A percentile compares a stretch with the other conserved stretches of the same genome.
Evolutionary conservation across 2,888 invertebrate genomes (phyloP).

Genomic region (Aphodius sticticus): DNA sequence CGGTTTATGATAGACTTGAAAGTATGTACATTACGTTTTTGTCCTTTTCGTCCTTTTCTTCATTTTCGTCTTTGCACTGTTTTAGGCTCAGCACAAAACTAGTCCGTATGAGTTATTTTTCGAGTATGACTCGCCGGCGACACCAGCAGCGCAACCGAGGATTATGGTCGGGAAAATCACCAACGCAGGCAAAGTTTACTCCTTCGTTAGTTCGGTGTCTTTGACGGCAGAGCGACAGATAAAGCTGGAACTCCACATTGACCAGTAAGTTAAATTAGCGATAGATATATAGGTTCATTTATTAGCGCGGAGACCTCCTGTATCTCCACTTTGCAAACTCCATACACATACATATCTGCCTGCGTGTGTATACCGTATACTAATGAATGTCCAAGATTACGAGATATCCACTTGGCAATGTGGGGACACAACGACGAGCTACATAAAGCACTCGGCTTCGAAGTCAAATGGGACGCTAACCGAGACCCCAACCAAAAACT

Average conservation of each 20-base stretch:
- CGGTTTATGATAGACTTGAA: slow-evolving; percentile 73
- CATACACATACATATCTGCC: background rate
- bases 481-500: slow-evolving; percentile 81
- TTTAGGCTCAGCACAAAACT: slow-evolving; percentile 60
- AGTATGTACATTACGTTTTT: slow-evolving; percentile 55
- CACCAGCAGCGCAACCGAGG: slow-evolving; percentile 61
- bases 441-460: slow-evolving; percentile 73
- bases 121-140: slow-evolving; percentile 60
- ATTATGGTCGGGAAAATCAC: slow-evolving; percentile 65
- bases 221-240: slow-evolving; percentile 72
- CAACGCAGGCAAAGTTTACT: slow-evolving; percentile 73
- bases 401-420: slow-evolving; percentile 76
- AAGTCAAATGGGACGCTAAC: slow-evolving; percentile 87
- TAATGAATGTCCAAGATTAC: slow-evolving; percentile 62
- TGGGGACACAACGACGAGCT: slow-evolving; percentile 67
- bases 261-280: slow-evolving; percentile 67
- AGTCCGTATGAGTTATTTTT: slow-evolving; percentile 73
- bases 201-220: slow-evolving; percentile 70
- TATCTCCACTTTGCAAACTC: background rate
- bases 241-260: slow-evolving; percentile 77
- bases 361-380: slow-evolving; percentile 26
- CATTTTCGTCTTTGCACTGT: too few relatives aligned
- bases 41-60: slow-evolving; percentile 18
- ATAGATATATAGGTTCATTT: slow-evolving; percentile 22
- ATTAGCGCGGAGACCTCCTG: slow-evolving; percentile 17